Base-by-base conservation (phyloP, 2,888 invertebrate genomes). In the Plebejus melissa region DNA sequence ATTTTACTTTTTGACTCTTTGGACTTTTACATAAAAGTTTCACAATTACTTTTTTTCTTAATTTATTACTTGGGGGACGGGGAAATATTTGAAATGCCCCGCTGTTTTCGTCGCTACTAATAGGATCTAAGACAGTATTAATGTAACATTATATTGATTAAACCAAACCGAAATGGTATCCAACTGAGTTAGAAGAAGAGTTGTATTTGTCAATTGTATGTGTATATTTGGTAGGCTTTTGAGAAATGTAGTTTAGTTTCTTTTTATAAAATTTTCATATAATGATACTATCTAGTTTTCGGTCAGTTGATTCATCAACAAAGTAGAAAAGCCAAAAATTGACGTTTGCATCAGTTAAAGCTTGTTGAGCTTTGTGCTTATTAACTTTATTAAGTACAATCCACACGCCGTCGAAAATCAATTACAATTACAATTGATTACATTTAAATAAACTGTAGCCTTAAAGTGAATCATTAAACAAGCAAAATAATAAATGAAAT, bases 11-110 rank as follows among this genome's bases (percentile, higher is more conserved):
- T 72, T 72, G 72, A 72, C 72, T 54, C 72, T 72, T 54, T 50
- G 50, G 72, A 54, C 50, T 72, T 72, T 50, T 72, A 72, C 50
- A 54, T 72, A 72, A 72, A 92, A 92, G 87, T 91, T 92, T 89
- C 88, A 89, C 91, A 90, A 91, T 92, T 91, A 91, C 91, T 90
- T 90, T 89, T 87, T 87, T 88, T 88, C 85, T 88, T 88, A 91
- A 91, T 92, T 92, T 91, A 91, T 91, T 89, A 90, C 84, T 83
- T 83, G 79, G 85, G 86, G 86, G 86, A 87, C 86, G 88, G 87
- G 87, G 88, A 90, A 89, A 87, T 50, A 72, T 72, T 72, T 54
- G 32, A 72, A 72, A 72, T 22, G 16, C 4, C 28, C 13, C 7
- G 22, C 72, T 54, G 50, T 54, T 72, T 50, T 54, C 50, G 11